Conservation (phyloP, 2,888 invertebrate genomes). For the Amblyjoppa proteus region DNA sequence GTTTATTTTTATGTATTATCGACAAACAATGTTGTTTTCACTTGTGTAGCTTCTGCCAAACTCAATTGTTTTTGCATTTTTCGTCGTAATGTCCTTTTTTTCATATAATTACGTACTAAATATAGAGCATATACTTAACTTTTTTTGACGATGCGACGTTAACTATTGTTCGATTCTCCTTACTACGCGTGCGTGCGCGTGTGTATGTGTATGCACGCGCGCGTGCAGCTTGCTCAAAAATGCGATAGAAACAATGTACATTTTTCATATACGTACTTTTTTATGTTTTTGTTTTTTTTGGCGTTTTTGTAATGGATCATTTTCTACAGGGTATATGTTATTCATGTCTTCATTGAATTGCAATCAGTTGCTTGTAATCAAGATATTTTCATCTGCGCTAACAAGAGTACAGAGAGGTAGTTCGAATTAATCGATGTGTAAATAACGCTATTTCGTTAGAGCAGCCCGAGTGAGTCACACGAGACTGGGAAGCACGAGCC, state of each 20-base stretch:
- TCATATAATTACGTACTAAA: conserved; percentile 22
- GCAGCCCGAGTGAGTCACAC: conserved; percentile 16
- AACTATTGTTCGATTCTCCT: conserved; percentile 14
- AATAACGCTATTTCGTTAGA: conserved; percentile 34
- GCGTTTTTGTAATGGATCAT: background rate
- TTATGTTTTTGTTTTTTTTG: background rate
- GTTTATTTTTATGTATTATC: conserved; percentile 79
- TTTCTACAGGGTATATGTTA: background rate
- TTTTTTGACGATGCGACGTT: background rate
- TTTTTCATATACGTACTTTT: background rate
- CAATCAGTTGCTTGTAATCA: background rate
- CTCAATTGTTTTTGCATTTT: conserved; percentile 18
- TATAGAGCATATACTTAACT: conserved; percentile 23
- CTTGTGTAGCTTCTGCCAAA: background rate
- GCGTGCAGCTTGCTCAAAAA: conserved; percentile 16
- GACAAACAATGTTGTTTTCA: conserved; percentile 72
- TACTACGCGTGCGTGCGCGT: conserved; percentile 6
- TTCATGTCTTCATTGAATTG: conserved; percentile 1
- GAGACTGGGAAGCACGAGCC: conserved; percentile 53
- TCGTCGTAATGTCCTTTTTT: conserved; percentile 10
- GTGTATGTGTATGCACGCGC: background rate
- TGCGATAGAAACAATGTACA: background rate
- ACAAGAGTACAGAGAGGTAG: conserved; percentile 30
- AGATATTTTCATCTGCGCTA: background rate
- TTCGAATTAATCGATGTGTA: conserved; percentile 31